phyloP scores from a whole-genome alignment of 2,113 vertebrate species.

The Proterorhinus semilunaris region DNA sequence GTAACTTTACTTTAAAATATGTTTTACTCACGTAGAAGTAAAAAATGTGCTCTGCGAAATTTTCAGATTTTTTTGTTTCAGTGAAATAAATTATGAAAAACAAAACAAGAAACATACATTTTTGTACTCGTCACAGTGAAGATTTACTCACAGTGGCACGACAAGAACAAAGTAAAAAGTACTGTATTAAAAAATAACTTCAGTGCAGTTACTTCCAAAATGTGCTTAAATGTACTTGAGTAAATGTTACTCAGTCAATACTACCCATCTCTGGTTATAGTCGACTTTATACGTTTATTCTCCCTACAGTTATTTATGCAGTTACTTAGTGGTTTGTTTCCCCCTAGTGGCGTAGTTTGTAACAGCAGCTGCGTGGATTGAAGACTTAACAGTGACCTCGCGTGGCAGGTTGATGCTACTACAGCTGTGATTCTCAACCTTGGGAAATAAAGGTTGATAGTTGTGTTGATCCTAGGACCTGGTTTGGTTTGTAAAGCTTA shows the following conservation, averaged over 20 bases:
- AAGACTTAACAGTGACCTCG: slow-evolving; percentile 23
- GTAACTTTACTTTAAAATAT: no score
- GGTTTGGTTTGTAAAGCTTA: no score
- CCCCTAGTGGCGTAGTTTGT: slow-evolving; percentile 32
- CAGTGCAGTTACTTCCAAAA: neutral
- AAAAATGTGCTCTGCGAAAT: neutral
- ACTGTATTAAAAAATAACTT: no score
- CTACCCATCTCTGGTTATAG: neutral
- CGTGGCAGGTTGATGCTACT: slow-evolving; percentile 4
- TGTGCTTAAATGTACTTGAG: neutral
- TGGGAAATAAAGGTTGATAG: no score
- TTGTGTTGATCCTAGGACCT: no score
- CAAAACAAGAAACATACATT: neutral
- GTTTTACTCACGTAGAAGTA: neutral
- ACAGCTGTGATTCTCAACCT: neutral
- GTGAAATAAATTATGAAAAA: no score
- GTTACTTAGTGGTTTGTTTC: slow-evolving; percentile 37
- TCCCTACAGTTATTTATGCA: neutral
- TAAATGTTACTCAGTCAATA: neutral
- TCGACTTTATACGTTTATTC: no score
- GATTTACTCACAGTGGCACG: neutral
- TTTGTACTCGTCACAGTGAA: neutral
- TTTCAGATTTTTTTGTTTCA: no score
- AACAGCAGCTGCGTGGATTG: neutral
- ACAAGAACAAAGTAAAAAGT: neutral